Evolutionary conservation across 2,113 vertebrate genomes (phyloP), one percentile per base, ranked within the genome.

Genomic region (Brachirus orientalis): DNA sequence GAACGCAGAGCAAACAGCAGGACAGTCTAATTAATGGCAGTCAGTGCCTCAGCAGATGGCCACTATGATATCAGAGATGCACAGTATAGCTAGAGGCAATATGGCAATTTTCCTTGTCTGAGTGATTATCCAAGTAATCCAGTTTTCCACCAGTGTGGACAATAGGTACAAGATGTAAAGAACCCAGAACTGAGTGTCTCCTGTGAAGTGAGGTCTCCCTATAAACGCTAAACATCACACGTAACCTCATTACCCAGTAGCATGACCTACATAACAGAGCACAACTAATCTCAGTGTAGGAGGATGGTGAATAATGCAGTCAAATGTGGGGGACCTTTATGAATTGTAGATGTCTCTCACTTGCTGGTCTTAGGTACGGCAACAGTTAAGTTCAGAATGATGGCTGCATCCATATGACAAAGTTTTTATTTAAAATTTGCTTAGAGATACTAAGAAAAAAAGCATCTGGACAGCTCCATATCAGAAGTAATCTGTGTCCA

Each of bases 181-280:
- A 63, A 57, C n/a, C 6, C 54, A 69, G 62, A 40, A 47, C 69
- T 58, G 67, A 66, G 50, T 67, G 66, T 83, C 72, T 79, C 72
- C 83, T 65, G 82, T 64, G 56, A 47, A 61, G 72, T 70, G 71
- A 84, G 48, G 63, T 47, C 81, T 48, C 75, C 73, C 85, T 77
- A 87, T 71, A 72, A 88, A 76, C 72, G 76, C 70, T 70, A 79
- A 91, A 89, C 89, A 84, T 84, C 88, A 87, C n/a, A n/a, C n/a
- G n/a, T n/a, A n/a, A n/a, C 83, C 85, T 87, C 86, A 89, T 92
- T 86, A 87, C 85, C 83, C 82, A 86, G 80, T 86, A 83, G 80
- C 82, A 84, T 91, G 89, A 93, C 91, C 92, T 89, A 91, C 84
- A 91, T 93, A 90, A 87, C 85, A 80, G 82, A 90, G 82, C 74